Percentiles rank a stretch among this genome's conserved stretches.
These are phyloP conservation scores for Sorex fumeus DNA, from an alignment of 2,113 vertebrate species.

Conservation along the genomic window DNA sequence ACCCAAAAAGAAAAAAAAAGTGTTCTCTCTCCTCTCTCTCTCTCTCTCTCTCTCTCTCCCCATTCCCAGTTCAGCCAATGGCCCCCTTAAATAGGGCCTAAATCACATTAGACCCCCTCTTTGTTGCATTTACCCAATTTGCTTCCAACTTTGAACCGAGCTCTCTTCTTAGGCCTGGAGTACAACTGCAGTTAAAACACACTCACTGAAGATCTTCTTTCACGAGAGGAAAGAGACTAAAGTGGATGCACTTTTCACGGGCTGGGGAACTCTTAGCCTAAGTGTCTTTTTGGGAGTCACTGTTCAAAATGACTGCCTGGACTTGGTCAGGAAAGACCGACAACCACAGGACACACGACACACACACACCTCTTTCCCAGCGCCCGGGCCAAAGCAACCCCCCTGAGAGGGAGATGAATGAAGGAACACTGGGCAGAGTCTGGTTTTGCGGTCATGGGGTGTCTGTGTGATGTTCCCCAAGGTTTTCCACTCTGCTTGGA, in stretches of 20 bases:
- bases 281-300: constrained; percentile 69
- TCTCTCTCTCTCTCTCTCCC: no score
- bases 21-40: no score
- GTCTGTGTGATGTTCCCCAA: constrained; percentile 35
- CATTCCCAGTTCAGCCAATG: neutral
- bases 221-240: constrained; percentile 66
- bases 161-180: constrained; percentile 78
- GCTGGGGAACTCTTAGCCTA: constrained; percentile 53
- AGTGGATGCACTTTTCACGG: constrained; percentile 77
- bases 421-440: neutral
- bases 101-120: constrained; percentile 70
- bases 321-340: neutral
- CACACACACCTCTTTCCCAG: neutral
- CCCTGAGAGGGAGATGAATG: neutral
- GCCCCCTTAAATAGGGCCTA: constrained; percentile 55
- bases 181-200: constrained; percentile 74
- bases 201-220: constrained; percentile 76
- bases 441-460: constrained; percentile 22
- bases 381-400: constrained; percentile 12
- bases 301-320: constrained; percentile 53
- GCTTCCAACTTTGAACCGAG: constrained; percentile 67
- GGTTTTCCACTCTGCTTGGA: constrained; percentile 37
- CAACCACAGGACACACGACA: neutral
- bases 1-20: no score
- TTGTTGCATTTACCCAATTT: constrained; percentile 75